Conservation (phyloP, 2,888 invertebrate genomes). For the Octonoba sinensis region DNA sequence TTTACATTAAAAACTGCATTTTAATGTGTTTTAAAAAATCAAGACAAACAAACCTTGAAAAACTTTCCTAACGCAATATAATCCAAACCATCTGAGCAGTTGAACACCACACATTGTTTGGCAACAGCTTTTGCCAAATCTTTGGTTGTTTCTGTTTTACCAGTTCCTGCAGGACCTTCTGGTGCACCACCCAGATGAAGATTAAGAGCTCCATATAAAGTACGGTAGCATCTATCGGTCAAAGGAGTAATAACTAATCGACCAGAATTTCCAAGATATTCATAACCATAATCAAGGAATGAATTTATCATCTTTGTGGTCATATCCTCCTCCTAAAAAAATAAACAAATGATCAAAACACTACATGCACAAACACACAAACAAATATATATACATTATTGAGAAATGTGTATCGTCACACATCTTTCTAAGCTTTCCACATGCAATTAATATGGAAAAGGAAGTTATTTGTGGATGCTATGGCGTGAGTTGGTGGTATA, state of each 20-base stretch:
- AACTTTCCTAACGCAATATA: constrained; percentile 73
- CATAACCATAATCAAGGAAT: constrained; percentile 73
- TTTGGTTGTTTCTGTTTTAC: constrained; percentile 71
- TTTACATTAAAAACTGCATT: no score
- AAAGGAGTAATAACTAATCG: constrained; percentile 74
- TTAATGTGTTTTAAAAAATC: no score
- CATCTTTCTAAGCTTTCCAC: no score
- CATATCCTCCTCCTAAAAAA: constrained; percentile 71
- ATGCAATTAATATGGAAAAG: no score
- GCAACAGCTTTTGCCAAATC: constrained; percentile 74
- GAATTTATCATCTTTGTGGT: constrained; percentile 73
- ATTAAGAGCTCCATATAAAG: constrained; percentile 73
- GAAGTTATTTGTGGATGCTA: no score
- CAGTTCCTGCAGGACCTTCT: constrained; percentile 74
- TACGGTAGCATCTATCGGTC: constrained; percentile 74
- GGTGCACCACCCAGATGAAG: constrained; percentile 73
- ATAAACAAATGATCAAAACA: no score
- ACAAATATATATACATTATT: no score
- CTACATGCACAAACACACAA: no score
- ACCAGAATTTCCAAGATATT: constrained; percentile 73
- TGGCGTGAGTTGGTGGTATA: no score
- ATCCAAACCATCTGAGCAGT: constrained; percentile 74
- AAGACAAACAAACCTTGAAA: constrained; percentile 71
- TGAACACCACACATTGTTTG: constrained; percentile 74
- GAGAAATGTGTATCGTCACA: no score